Percentiles rank a stretch among this genome's conserved stretches.
Conservation (phyloP, 1,140 invertebrate species). For the Scaptomyza montana region DNA sequence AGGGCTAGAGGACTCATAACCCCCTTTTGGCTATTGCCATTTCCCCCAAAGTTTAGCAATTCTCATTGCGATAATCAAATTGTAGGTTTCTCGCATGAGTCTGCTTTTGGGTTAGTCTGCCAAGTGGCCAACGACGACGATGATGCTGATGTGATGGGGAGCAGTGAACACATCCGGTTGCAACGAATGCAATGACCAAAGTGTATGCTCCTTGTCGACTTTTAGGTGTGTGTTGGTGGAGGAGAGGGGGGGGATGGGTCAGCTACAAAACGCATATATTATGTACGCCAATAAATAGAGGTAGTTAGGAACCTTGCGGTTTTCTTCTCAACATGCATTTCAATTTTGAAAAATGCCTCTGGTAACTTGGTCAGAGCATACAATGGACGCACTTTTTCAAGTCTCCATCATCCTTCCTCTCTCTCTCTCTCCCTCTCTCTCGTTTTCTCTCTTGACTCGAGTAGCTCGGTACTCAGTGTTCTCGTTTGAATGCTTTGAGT, state of each 20-base stretch:
- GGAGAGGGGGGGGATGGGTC: no score
- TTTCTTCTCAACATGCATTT: slow-evolving; percentile 66
- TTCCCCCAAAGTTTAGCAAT: slow-evolving; percentile 64
- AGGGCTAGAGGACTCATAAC: not conserved
- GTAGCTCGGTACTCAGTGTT: not conserved
- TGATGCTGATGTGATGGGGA: slow-evolving; percentile 5
- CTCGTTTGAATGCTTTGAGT: not conserved
- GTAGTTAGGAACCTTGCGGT: slow-evolving; percentile 80
- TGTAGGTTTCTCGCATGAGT: slow-evolving; percentile 66
- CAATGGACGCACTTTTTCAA: not conserved
- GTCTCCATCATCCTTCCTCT: not conserved
- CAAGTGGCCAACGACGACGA: not conserved
- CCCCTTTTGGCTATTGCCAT: not conserved
- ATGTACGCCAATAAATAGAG: slow-evolving; percentile 78
- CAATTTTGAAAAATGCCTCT: slow-evolving; percentile 78
- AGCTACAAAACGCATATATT: slow-evolving; percentile 57
- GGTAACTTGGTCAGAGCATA: not conserved
- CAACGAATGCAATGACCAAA: slow-evolving; percentile 15
- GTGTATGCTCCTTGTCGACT: not conserved
- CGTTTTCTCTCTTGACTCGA: not conserved
- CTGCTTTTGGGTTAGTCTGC: slow-evolving; percentile 16
- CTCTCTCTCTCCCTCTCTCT: not conserved
- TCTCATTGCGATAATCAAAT: slow-evolving; percentile 83
- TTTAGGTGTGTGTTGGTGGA: no score
- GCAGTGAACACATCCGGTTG: slow-evolving; percentile 20